phyloP scores from a whole-genome alignment of 2,888 invertebrate species.

The Pollenia labialis region DNA sequence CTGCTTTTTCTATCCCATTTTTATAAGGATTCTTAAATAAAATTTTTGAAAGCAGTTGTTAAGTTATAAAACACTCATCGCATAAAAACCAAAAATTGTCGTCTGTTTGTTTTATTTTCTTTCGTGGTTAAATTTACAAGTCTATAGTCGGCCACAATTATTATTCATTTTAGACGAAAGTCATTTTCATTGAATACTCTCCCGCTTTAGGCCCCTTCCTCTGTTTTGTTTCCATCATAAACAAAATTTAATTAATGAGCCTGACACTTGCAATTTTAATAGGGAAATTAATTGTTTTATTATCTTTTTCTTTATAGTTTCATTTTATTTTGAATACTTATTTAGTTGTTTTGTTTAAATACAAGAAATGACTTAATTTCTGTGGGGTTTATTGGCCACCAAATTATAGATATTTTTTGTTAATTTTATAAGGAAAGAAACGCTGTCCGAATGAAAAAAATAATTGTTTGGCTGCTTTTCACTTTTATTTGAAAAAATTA shows the following conservation, averaged over 20 bases:
- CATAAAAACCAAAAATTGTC: neutral
- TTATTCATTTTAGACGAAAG: slow-evolving; percentile 20
- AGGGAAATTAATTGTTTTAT: slow-evolving; percentile 16
- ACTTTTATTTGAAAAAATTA: no score
- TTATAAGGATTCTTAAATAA: no score
- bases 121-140: neutral
- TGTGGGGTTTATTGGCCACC: neutral
- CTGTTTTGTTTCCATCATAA: neutral
- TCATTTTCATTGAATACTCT: slow-evolving; percentile 6
- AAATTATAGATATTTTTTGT: no score
- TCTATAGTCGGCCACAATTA: neutral
- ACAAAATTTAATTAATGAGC: slow-evolving; percentile 23
- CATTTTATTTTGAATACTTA: no score
- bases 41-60: no score
- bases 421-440: no score
- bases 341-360: neutral
- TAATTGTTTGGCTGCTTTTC: no score
- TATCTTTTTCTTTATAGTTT: neutral
- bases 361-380: neutral
- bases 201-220: neutral
- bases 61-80: neutral
- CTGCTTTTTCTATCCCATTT: no score
- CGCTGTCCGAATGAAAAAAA: no score
- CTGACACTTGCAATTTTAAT: slow-evolving; percentile 22
- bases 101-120: slow-evolving; percentile 9